These are phyloP conservation scores for Gryon sp. DNA, from an alignment of 1,140 invertebrate genomes.

Conservation along the genomic window DNA sequence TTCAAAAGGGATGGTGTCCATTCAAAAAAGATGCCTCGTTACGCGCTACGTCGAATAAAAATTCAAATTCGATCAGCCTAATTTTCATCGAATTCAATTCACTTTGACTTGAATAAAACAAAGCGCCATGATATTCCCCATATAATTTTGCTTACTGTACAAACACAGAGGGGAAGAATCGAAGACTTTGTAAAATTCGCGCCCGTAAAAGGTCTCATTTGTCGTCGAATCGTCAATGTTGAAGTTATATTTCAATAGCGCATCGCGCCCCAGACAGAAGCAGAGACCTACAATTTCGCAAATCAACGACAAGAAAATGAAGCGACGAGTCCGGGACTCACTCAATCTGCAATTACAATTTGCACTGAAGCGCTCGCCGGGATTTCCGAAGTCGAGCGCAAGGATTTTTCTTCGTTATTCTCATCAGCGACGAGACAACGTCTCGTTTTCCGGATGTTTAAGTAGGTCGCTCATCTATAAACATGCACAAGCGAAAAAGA, in stretches of 20 bases:
- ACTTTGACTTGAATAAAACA: conserved; percentile 30
- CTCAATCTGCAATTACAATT: conserved; percentile 63
- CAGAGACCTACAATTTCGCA: conserved; percentile 42
- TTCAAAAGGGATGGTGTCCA: conserved; percentile 18
- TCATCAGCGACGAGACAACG: conserved; percentile 56
- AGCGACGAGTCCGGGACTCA: conserved; percentile 27
- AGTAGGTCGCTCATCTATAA: conserved; percentile 67
- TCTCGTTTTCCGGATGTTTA: conserved; percentile 62
- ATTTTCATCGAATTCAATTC: conserved; percentile 35
- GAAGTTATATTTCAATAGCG: conserved; percentile 20
- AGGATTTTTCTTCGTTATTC: conserved; percentile 62
- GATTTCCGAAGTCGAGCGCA: conserved; percentile 34
- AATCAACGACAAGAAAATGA: conserved; percentile 55
- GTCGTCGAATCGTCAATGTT: conserved; percentile 43
- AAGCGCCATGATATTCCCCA: conserved; percentile 35
- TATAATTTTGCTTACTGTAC: conserved; percentile 34
- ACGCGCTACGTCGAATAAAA: conserved; percentile 16
- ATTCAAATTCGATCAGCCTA: conserved; percentile 44
- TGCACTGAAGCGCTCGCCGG: conserved; percentile 35
- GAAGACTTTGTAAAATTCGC: conserved; percentile 20
- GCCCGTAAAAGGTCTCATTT: conserved; percentile 54
- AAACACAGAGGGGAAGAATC: conserved; percentile 21
- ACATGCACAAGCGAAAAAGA: conserved; percentile 62
- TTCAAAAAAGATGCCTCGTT: conserved; percentile 31
- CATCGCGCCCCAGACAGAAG: conserved; percentile 20